These are phyloP conservation scores for Adelognathus sp. DNA, from an alignment of 2,888 invertebrate species.

Conservation along the genomic window DNA sequence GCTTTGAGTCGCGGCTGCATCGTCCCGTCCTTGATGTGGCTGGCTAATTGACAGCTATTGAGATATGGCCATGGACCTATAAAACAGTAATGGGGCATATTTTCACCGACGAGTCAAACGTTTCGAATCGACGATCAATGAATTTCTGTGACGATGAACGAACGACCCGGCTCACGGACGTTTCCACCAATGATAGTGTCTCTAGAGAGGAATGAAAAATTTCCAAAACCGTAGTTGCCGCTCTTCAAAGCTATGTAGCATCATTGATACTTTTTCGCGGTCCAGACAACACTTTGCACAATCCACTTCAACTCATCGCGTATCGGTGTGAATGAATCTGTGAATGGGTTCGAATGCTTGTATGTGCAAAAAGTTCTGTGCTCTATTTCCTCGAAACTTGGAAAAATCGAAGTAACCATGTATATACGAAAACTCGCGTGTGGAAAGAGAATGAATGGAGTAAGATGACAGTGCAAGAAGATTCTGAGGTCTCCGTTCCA, in stretches of 20 bases:
- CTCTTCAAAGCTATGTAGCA: not conserved
- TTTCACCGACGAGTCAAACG: not conserved
- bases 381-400: constrained; percentile 22
- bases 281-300: not conserved
- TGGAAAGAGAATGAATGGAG: not conserved
- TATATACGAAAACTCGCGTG: constrained; percentile 1
- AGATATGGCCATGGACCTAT: constrained; percentile 76
- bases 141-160: not conserved
- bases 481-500: constrained; percentile 34
- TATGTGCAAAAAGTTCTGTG: constrained; percentile 13
- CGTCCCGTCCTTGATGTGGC: constrained; percentile 67
- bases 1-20: constrained; percentile 68
- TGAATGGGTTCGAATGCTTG: not conserved
- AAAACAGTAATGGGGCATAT: constrained; percentile 66
- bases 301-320: not conserved
- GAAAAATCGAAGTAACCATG: constrained; percentile 22
- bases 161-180: constrained; percentile 16
- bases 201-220: not conserved
- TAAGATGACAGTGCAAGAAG: constrained; percentile 20
- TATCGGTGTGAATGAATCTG: not conserved
- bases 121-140: not conserved
- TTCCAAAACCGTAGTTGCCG: constrained; percentile 9
- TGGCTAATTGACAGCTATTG: constrained; percentile 68
- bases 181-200: not conserved
- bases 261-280: not conserved